Evolutionary conservation across 2,797 vertebrate species (phyloP).

Genomic region (Lacerta viridis): DNA sequence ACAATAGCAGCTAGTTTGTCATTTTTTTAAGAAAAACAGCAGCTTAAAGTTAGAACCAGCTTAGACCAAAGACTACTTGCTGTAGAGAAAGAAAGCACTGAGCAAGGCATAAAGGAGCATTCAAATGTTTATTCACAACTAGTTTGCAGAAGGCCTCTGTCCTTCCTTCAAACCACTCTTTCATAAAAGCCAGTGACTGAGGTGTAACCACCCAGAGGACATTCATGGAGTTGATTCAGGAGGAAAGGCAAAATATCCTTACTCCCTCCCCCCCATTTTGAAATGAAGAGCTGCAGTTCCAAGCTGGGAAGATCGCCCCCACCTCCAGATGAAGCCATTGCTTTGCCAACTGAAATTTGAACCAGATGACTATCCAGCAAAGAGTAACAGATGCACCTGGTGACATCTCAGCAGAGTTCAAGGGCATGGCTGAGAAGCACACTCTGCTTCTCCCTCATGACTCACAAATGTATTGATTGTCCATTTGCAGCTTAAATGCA

Average conservation of each 20-base stretch:
- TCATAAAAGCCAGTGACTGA: background rate
- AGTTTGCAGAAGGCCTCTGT: background rate
- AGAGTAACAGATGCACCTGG: constrained; percentile 67
- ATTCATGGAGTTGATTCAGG: constrained; percentile 1
- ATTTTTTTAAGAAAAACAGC: no score
- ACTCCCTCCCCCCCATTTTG: background rate
- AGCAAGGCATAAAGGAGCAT: background rate
- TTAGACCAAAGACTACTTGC: background rate
- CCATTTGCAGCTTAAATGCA: constrained; percentile 68
- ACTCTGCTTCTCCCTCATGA: constrained; percentile 64
- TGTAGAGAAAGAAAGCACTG: background rate
- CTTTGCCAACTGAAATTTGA: constrained; percentile 57
- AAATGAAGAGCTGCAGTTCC: constrained; percentile 24
- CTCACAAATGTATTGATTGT: constrained; percentile 72
- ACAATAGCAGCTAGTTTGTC: no score
- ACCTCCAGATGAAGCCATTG: constrained; percentile 39
- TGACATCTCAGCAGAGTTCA: constrained; percentile 67
- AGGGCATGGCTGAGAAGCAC: constrained; percentile 65
- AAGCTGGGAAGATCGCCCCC: constrained; percentile 18
- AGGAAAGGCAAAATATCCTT: constrained; percentile 3
- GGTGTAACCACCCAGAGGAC: background rate
- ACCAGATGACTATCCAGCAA: constrained; percentile 46
- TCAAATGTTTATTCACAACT: background rate
- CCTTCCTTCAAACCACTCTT: background rate
- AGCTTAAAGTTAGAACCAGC: no score